phyloP scores from a whole-genome alignment of 2,113 vertebrate species.

The Oceanodroma tethys region DNA sequence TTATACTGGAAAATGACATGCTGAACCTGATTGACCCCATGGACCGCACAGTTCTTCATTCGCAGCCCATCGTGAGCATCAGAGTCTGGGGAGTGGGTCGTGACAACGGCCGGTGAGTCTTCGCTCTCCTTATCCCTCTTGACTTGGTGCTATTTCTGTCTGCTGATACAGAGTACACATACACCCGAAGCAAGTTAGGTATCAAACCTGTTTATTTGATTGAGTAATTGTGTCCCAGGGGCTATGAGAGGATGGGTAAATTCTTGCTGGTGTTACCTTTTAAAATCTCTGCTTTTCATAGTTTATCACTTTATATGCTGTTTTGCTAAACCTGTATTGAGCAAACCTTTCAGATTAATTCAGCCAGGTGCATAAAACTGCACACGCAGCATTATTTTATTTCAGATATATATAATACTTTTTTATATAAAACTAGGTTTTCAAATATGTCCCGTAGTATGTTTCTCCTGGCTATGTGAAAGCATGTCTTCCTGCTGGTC shows the following conservation, averaged over 20 bases:
- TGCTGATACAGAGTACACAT: neutral
- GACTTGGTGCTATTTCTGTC: neutral
- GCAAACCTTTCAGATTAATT: neutral
- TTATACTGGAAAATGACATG: slow-evolving; percentile 90
- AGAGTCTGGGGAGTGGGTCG: slow-evolving; percentile 95
- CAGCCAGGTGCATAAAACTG: neutral
- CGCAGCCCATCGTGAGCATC: slow-evolving; percentile 96
- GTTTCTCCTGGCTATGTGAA: neutral
- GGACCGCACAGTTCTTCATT: slow-evolving; percentile 89
- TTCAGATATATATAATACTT: neutral
- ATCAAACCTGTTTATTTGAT: neutral
- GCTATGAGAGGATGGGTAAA: neutral
- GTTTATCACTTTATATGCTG: neutral
- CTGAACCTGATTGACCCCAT: slow-evolving; percentile 92
- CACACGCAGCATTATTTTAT: neutral
- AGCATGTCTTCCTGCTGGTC: neutral
- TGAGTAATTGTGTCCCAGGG: neutral
- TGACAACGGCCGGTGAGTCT: slow-evolving; percentile 91
- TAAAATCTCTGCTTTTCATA: neutral
- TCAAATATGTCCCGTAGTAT: accelerated
- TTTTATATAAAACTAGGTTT: neutral
- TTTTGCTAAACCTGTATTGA: neutral
- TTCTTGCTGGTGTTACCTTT: neutral
- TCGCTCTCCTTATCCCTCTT: neutral
- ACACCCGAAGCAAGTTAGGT: neutral